phyloP scores from a whole-genome alignment of 2,797 vertebrate genomes.

The Characodon lateralis region DNA sequence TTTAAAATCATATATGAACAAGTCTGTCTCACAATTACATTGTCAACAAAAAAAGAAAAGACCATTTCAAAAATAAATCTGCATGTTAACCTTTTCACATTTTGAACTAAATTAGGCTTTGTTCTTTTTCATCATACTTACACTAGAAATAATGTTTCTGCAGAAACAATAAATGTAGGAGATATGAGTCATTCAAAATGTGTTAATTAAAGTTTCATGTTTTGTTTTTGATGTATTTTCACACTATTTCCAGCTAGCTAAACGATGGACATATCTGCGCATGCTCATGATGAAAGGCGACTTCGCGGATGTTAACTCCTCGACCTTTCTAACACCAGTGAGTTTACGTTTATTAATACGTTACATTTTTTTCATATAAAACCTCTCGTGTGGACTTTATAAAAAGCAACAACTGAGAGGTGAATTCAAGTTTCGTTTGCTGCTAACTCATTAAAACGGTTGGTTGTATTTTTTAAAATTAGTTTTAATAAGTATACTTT shows the following conservation, averaged over 20 bases:
- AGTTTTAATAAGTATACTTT: not conserved
- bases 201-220: not conserved
- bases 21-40: not conserved
- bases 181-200: not conserved
- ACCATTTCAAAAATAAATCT: not conserved
- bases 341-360: not conserved
- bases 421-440: not conserved
- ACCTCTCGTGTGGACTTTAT: not conserved
- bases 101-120: not conserved
- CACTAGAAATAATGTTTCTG: not conserved
- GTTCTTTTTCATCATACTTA: not conserved
- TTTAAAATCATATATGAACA: not conserved
- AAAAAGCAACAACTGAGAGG: not conserved
- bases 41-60: not conserved
- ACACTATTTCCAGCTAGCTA: not conserved
- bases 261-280: not conserved
- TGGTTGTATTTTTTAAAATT: not conserved
- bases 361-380: not conserved
- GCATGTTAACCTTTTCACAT: not conserved
- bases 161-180: not conserved
- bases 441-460: not conserved
- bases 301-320: not conserved
- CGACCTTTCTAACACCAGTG: not conserved
- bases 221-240: not conserved
- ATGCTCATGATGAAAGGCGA: not conserved